Evolutionary conservation across 2,888 invertebrate genomes (phyloP), one percentile per base, ranked within the genome.

Genomic region (Apodemia hepburni): DNA sequence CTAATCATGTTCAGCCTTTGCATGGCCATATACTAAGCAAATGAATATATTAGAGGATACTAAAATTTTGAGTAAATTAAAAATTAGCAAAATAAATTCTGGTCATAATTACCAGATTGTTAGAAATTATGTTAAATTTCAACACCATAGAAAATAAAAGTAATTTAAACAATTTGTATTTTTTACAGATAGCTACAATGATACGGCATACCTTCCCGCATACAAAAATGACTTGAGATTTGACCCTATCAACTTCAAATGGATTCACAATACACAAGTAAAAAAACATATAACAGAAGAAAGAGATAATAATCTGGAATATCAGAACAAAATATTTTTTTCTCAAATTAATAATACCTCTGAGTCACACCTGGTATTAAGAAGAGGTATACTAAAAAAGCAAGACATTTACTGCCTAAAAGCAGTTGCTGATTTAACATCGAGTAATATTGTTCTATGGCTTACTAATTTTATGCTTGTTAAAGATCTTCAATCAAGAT

Each of bases 401-500:
- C 47, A 61, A 29, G 61, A 61, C 33, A 47, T 61, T 17, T 61
- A 61, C 47, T 61, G 61, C 18, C 33, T 61, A 33, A 61, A 58
- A 47, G 47, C 45, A 45, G 58, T 61, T 47, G 58, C 61, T 27
- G 18, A 51, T 12, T 51, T 8, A 7, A 58, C 58, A 18, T 18
- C 33, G 15, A 47, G 33, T 47, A 61, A 45, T 58, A 58, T 58
- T 38, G 65, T 80, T 18, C 29, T 78, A 35, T 84, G 84, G 84
- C 77, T 84, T 67, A 65, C 78, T 0, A 73, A 78, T 51, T 82
- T 74, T 70, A 66, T 79, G 0, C 64, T 75, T 27, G 64, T 66
- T 11, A 81, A 81, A 69, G 81, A 82, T 66, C 49, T 77, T 54
- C 78, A 77, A 61, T 70, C 73, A 38, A 63, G 66, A n/a, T 77